Evolutionary conservation across 2,113 vertebrate genomes (phyloP).

Genomic region (Azemiops feae): DNA sequence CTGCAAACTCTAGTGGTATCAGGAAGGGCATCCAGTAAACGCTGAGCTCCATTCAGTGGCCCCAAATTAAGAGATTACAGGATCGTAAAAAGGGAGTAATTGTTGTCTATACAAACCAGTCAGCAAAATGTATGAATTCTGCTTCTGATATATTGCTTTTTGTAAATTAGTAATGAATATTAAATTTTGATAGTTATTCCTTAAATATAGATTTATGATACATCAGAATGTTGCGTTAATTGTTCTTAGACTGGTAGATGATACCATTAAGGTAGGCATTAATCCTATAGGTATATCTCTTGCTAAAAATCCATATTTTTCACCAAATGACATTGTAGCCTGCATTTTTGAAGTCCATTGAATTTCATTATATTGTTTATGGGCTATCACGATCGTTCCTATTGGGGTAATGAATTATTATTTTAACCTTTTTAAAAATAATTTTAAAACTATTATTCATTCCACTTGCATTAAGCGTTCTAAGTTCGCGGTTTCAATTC

Average conservation of each 20-base stretch:
- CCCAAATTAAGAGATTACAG: not conserved
- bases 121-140: not conserved
- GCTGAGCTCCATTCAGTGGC: not conserved
- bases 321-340: slow-evolving; percentile 5
- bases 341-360: slow-evolving; percentile 1
- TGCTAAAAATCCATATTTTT: slow-evolving; percentile 2
- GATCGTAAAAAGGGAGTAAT: not conserved
- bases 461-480: slow-evolving; percentile 41
- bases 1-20: not conserved
- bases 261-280: not conserved
- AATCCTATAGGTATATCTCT: not conserved
- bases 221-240: not conserved
- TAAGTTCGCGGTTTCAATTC: slow-evolving; percentile 40
- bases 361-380: not conserved
- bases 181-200: rapidly evolving
- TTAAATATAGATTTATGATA: not conserved
- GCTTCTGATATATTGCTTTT: not conserved
- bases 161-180: not conserved
- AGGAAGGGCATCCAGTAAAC: not conserved
- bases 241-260: not conserved
- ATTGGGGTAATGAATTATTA: slow-evolving; percentile 41
- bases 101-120: not conserved
- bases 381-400: slow-evolving; percentile 22
- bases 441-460: slow-evolving; percentile 40
- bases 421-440: slow-evolving; percentile 43